Percentiles rank a stretch among this genome's conserved stretches.
Evolutionary conservation across 2,113 vertebrate species (phyloP).

Genomic region (Indri indri): DNA sequence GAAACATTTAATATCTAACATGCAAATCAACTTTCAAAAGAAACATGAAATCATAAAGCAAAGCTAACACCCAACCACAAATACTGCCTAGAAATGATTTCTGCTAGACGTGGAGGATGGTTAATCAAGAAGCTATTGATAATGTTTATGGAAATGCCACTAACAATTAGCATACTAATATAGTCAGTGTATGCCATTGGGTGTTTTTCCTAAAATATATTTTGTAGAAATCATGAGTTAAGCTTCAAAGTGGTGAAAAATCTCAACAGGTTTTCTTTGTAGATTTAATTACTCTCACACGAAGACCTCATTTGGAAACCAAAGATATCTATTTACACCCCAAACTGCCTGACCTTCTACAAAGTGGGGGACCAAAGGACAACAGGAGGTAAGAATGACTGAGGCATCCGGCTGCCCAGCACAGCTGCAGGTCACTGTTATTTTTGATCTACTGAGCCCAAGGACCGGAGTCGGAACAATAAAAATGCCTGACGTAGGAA

Average conservation of each 20-base stretch:
- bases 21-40: neutral
- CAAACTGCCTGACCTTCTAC: neutral
- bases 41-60: neutral
- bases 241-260: neutral
- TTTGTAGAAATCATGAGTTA: neutral
- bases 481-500: neutral
- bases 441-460: accelerated
- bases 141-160: accelerated
- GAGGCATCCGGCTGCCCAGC: accelerated
- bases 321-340: neutral
- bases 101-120: accelerated
- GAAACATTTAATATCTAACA: constrained; percentile 1
- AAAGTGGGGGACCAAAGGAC: neutral
- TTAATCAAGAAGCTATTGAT: neutral
- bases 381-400: neutral
- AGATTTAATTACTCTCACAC: neutral
- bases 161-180: accelerated
- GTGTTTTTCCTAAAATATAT: neutral
- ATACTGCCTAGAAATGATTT: neutral
- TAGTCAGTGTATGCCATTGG: accelerated
- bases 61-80: neutral
- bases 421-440: accelerated
- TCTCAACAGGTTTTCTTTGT: neutral
- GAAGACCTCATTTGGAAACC: neutral
- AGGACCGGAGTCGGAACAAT: accelerated